Evolutionary conservation across 2,113 vertebrate genomes (phyloP).

Genomic region (Callopanchax toddi): DNA sequence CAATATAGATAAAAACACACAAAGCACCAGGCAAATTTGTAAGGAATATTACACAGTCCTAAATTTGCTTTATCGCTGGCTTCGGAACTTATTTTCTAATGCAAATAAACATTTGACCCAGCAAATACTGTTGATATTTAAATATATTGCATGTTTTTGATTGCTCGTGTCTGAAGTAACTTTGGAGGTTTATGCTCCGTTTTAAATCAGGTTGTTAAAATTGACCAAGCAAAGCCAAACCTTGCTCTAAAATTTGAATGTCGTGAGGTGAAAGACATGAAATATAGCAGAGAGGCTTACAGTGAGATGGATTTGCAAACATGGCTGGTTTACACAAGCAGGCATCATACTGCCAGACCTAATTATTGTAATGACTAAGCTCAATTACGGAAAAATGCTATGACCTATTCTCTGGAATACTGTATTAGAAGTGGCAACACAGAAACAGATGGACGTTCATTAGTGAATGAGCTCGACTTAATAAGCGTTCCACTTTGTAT

Average conservation of each 20-base stretch:
- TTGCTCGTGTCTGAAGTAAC: too few species aligned
- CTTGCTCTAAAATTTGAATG: background rate
- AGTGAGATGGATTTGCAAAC: slow-evolving; percentile 20
- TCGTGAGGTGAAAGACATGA: slow-evolving; percentile 6
- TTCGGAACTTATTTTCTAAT: background rate
- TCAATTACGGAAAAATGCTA: slow-evolving; percentile 13
- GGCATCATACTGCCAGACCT: slow-evolving; percentile 32
- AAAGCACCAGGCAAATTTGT: background rate
- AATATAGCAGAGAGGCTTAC: background rate
- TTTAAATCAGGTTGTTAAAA: background rate
- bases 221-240: background rate
- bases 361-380: slow-evolving; percentile 62
- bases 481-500: slow-evolving; percentile 52
- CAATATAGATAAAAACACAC: slow-evolving; percentile 17
- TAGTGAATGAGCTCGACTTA: slow-evolving; percentile 60
- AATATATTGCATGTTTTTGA: background rate
- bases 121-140: background rate
- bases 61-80: too few species aligned
- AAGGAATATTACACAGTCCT: too few species aligned
- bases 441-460: slow-evolving; percentile 71
- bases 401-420: slow-evolving; percentile 49
- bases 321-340: slow-evolving; percentile 4
- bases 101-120: too few species aligned
- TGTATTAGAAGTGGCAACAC: slow-evolving; percentile 36
- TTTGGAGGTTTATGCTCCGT: background rate